phyloP scores from a whole-genome alignment of 2,113 vertebrate species.

The Plestiodon gilberti region DNA sequence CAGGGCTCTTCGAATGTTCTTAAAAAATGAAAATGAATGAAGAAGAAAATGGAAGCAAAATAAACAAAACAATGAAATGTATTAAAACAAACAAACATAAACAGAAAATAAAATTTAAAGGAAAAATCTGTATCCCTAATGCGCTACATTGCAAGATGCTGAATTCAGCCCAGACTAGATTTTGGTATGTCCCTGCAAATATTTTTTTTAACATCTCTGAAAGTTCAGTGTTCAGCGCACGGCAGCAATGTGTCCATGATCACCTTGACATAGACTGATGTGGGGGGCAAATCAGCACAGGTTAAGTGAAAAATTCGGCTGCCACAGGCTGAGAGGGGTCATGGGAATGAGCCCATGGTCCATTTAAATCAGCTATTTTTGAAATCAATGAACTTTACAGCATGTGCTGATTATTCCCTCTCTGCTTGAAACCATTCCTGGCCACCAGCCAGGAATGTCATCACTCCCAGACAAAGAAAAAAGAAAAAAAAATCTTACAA shows the following conservation, averaged over 20 bases:
- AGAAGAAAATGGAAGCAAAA: too few species aligned
- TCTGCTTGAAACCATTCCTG: conserved; percentile 1
- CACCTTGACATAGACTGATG: not conserved
- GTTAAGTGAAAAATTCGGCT: not conserved
- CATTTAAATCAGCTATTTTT: not conserved
- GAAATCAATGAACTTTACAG: not conserved
- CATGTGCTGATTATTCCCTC: not conserved
- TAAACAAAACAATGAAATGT: too few species aligned
- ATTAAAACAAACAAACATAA: too few species aligned
- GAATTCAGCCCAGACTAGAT: not conserved
- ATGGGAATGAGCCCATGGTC: not conserved
- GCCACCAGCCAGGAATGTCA: not conserved
- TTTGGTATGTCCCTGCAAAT: not conserved
- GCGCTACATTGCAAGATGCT: not conserved
- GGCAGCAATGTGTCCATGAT: not conserved
- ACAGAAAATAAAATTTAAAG: too few species aligned
- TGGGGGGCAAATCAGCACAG: not conserved
- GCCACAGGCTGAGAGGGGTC: not conserved
- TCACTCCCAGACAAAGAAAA: conserved; percentile 29
- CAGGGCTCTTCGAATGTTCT: too few species aligned
- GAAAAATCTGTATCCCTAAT: too few species aligned
- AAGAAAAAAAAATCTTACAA: not conserved
- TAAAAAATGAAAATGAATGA: too few species aligned
- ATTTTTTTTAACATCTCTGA: too few species aligned
- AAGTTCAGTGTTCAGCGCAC: not conserved